phyloP scores from a whole-genome alignment of 1,140 invertebrate genomes.

The Luehdorfia chinensis region DNA sequence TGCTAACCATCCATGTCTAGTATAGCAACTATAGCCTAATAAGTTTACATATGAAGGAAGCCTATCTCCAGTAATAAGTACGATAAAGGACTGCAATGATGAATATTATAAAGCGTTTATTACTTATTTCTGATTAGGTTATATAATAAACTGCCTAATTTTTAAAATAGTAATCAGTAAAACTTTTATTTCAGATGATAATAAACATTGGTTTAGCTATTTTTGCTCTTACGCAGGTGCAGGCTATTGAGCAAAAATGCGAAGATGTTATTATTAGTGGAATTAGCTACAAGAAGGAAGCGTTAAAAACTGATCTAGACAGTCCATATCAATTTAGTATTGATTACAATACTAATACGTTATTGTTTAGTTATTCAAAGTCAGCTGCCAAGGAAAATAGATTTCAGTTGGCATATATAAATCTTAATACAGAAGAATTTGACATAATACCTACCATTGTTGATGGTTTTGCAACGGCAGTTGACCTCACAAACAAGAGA shows the following conservation, averaged over 20 bases:
- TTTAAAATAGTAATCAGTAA: no score
- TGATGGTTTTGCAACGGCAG: slow-evolving; percentile 46
- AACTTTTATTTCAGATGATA: not conserved
- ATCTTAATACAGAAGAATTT: slow-evolving; percentile 40
- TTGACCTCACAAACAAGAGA: slow-evolving; percentile 30
- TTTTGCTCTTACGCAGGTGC: slow-evolving; percentile 11
- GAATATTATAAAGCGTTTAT: no score
- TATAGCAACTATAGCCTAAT: no score
- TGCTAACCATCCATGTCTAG: no score
- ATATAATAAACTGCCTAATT: no score
- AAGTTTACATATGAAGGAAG: no score
- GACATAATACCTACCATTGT: slow-evolving; percentile 31
- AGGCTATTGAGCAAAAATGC: slow-evolving; percentile 25
- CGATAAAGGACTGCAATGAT: no score
- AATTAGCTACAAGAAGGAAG: slow-evolving; percentile 31
- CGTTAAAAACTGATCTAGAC: slow-evolving; percentile 29
- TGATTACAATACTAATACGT: slow-evolving; percentile 41
- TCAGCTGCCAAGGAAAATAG: not conserved
- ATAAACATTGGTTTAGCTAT: not conserved
- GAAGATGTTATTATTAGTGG: slow-evolving; percentile 30
- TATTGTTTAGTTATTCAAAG: slow-evolving; percentile 48
- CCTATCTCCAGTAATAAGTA: no score
- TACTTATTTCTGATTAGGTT: no score
- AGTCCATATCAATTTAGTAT: slow-evolving; percentile 50
- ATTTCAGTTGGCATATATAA: slow-evolving; percentile 40